Base-by-base conservation (phyloP, 2,113 vertebrate genomes). In the Crotalus tigris region DNA sequence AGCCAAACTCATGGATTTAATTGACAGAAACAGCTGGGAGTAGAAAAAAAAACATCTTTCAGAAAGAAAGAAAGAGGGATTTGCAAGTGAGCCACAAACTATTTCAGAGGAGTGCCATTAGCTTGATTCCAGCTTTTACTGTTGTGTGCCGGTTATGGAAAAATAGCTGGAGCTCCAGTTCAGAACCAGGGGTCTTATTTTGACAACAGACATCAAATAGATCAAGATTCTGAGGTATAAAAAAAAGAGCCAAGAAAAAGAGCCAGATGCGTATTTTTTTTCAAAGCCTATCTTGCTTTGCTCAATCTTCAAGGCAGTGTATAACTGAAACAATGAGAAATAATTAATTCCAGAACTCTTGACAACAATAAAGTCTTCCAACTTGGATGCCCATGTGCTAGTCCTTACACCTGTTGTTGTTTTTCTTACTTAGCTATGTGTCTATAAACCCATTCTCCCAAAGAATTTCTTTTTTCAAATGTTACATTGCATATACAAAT, bases 21-120 rank as follows among this genome's bases (percentile, higher is more conserved):
- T 92, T 26, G 46, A 92, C 64, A 69, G 91, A 92, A 51, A 85
- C 91, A 92, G 91, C 91, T 85, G 69, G 44, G 54, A 90, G 69
- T n/a, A 69, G 12, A n/a, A 3, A 24, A 24, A 89, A 89, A 81
- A 75, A 46, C 69, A 59, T 57, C 33, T 89, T 92, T 92, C 51
- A 92, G 59, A 49, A 85, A 87, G 85, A 49, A 85, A 87, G 85
- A 89, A 81, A 57, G 53, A 92, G 7, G 87, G n/a, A 87, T 92
- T 57, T 89, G 33, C 39, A 24, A 92, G 49, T 19, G 85, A 57
- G 51, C 61, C 69, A 85, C 88, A 93, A 61, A 85, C 85, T 90
- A 85, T 85, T 59, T 75, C 69, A 55, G 54, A 90, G 29, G 29
- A 44, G 29, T 59, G 53, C 69, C 69, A 85, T 90, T 93, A 59